Base-by-base conservation (phyloP, 2,888 invertebrate genomes). In the Corbicula japonica region DNA sequence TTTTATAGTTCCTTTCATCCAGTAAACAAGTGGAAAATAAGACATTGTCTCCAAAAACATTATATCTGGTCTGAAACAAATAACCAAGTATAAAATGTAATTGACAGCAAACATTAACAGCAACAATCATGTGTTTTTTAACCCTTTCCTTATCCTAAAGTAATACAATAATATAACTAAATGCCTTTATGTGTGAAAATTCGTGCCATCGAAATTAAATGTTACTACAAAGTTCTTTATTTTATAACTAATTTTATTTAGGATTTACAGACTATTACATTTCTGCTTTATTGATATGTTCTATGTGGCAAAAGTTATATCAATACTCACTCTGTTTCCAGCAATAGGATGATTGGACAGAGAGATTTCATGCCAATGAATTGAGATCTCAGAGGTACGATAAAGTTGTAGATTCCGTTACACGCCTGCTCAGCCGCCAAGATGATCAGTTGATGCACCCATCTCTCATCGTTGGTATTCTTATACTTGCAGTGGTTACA, bases 1-100 rank as follows among this genome's bases (percentile, higher is more conserved):
- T 94, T 98, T 98, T 89, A 99, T 98, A 35, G 97, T 97, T 66
- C 99, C 99, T 72, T 97, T 95, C 98, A 99, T 99, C 98, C 99
- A 99, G 94, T 99, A 99, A 35, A 99, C 97, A 92, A 98, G 94
- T 50, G 99, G 99, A 94, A 99, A 99, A 94, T 98, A 98, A 10
- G 98, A 97, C 88, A 99, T 96, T 5, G 98, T 97, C 93, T 99
- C 99, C 86, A 99, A 95, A 94, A 99, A 99, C 56, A 98, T 80
- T 18, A 74, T 71, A 65, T 87, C 85, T 6, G 91, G 90, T 48
- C 90, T 91, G 80, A 21, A 87, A 85, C 21, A 62, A 41, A 63
- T 10, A n/a, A 21, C 6, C 26, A 26, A 34, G 21, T 58, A 3
- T 18, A 23, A 38, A 21, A n/a, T n/a, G n/a, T n/a, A n/a, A n/a